phyloP scores from a whole-genome alignment of 1,140 invertebrate genomes.

The Andricus grossulariae region DNA sequence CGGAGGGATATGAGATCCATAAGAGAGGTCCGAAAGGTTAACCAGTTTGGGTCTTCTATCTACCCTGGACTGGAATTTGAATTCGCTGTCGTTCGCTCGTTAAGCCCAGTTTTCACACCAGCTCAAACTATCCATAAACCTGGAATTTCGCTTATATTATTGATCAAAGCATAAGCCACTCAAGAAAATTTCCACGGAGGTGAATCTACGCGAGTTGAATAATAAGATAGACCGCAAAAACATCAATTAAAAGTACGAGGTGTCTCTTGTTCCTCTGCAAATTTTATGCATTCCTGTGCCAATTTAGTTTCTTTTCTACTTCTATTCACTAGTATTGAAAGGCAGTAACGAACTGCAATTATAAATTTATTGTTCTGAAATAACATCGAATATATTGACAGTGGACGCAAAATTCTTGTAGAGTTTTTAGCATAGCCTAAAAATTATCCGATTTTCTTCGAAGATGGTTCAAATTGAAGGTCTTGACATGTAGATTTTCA shows the following conservation, averaged over 20 bases:
- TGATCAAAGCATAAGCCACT: not conserved
- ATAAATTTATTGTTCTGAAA: no score
- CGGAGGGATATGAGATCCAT: slow-evolving; percentile 1
- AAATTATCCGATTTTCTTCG: no score
- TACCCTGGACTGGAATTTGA: slow-evolving; percentile 5
- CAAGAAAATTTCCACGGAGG: not conserved
- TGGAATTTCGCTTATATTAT: not conserved
- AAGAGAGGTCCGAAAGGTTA: slow-evolving; percentile 2
- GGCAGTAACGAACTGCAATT: no score
- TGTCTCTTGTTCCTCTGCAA: not conserved
- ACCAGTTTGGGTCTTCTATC: slow-evolving; percentile 2
- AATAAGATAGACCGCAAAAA: not conserved
- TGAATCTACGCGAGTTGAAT: slow-evolving; percentile 11
- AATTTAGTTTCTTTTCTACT: no score
- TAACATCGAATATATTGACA: no score
- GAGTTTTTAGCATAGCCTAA: no score
- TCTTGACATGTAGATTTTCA: no score
- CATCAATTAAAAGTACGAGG: not conserved
- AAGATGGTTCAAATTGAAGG: no score
- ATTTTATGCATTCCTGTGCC: no score
- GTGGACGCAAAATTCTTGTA: no score
- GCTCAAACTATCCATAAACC: slow-evolving; percentile 7
- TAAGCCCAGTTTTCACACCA: not conserved
- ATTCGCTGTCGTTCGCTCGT: slow-evolving; percentile 25
- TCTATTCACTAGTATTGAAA: no score